These are phyloP conservation scores for Drosophila mayri DNA, from an alignment of 1,140 invertebrate genomes.

Conservation along the genomic window DNA sequence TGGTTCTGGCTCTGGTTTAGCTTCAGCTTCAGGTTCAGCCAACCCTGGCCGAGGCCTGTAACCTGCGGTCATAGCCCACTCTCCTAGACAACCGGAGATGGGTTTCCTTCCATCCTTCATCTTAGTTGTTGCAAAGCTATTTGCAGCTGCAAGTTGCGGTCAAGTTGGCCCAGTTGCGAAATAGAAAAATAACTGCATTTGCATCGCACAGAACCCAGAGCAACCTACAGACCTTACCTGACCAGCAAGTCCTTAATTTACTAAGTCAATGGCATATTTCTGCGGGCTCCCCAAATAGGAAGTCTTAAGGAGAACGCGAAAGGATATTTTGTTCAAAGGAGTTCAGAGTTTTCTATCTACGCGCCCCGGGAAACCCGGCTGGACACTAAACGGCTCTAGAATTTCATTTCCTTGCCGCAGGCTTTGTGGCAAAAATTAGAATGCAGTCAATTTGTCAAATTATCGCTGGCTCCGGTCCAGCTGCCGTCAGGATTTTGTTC, in stretches of 20 bases:
- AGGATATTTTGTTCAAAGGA: not conserved
- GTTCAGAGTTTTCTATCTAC: not conserved
- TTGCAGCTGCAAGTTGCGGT: slow-evolving; percentile 10
- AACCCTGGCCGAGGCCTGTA: not conserved
- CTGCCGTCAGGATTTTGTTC: not conserved
- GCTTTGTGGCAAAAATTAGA: slow-evolving; percentile 24
- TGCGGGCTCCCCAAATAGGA: not conserved
- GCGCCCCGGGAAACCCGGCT: not conserved
- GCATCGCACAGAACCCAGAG: not conserved
- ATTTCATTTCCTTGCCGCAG: slow-evolving; percentile 10
- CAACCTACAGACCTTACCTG: not conserved
- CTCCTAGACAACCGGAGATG: not conserved
- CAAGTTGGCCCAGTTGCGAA: slow-evolving; percentile 6
- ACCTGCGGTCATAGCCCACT: slow-evolving; percentile 12
- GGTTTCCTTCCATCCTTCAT: not conserved
- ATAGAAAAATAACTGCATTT: not conserved
- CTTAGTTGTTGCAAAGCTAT: not conserved
- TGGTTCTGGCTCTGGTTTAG: not conserved
- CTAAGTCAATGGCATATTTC: not conserved
- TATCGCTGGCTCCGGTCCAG: slow-evolving; percentile 5
- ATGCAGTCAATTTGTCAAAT: slow-evolving; percentile 42
- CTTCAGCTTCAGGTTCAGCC: not conserved
- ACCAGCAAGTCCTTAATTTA: not conserved
- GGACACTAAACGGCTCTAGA: slow-evolving; percentile 3
- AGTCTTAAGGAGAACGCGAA: not conserved